Conservation (phyloP, 2,113 vertebrate species). For the Synchiropus splendidus region DNA sequence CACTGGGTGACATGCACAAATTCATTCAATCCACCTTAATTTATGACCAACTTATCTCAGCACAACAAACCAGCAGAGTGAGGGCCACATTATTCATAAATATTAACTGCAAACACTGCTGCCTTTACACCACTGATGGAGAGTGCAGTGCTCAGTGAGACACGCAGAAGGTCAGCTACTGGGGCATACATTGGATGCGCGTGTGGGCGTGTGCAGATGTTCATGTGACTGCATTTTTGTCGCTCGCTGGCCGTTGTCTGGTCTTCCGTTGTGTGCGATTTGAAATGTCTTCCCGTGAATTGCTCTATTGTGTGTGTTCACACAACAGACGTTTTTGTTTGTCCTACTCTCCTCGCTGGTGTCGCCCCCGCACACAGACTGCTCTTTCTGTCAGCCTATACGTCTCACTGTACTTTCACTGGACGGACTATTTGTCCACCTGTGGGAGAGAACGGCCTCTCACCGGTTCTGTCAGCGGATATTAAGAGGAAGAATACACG, state of each 20-base stretch:
- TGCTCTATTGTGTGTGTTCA: slow-evolving; percentile 37
- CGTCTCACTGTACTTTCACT: neutral
- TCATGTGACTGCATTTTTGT: slow-evolving; percentile 33
- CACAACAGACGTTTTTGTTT: slow-evolving; percentile 44
- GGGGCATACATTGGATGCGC: neutral
- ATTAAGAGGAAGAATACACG: no score
- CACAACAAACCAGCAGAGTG: no score
- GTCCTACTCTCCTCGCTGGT: slow-evolving; percentile 2
- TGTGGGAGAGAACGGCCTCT: slow-evolving; percentile 12
- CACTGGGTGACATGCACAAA: no score
- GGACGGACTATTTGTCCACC: slow-evolving; percentile 4
- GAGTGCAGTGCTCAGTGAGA: no score
- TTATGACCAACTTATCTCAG: no score
- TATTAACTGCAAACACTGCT: no score
- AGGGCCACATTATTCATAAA: no score
- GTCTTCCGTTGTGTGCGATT: slow-evolving; percentile 19
- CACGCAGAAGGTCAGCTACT: neutral
- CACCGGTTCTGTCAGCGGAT: no score
- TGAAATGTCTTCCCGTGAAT: slow-evolving; percentile 41
- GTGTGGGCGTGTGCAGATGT: slow-evolving; percentile 10
- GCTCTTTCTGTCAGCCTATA: neutral
- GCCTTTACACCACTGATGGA: no score
- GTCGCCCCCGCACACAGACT: slow-evolving; percentile 13
- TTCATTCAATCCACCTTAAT: no score
- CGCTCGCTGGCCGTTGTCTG: slow-evolving; percentile 16